These are phyloP conservation scores for Pangasius djambal DNA, from an alignment of 2,797 vertebrate species.

Conservation along the genomic window DNA sequence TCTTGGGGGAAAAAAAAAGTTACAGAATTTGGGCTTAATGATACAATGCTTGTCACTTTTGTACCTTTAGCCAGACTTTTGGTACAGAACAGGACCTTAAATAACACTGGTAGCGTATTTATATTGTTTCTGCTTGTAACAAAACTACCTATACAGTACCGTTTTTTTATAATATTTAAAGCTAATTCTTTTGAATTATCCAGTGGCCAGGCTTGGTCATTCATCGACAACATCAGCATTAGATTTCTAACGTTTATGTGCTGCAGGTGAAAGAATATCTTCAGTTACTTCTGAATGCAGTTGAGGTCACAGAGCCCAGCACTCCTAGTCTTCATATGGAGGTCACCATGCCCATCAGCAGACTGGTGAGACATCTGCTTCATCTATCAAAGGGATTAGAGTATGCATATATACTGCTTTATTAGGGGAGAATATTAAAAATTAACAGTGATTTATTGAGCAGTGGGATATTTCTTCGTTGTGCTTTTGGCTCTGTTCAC, in stretches of 20 bases:
- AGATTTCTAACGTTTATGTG: conserved; percentile 2
- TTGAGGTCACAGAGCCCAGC: conserved; percentile 71
- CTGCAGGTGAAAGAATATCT: conserved; percentile 66
- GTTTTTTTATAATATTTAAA: not conserved
- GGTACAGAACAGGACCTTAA: not conserved
- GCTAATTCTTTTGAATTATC: not conserved
- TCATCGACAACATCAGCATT: not conserved
- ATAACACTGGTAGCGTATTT: not conserved
- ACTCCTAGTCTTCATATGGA: conserved; percentile 70
- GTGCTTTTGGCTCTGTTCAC: not conserved
- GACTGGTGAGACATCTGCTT: conserved; percentile 67
- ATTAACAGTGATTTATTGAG: not conserved
- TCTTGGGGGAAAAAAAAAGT: too few species aligned
- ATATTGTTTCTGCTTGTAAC: not conserved
- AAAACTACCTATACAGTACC: not conserved
- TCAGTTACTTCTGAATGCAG: conserved; percentile 67
- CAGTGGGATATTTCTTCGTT: not conserved
- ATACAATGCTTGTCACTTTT: not conserved
- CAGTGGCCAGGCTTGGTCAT: not conserved
- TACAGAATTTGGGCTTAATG: not conserved
- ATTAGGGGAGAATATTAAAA: not conserved
- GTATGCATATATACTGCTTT: conserved; percentile 3
- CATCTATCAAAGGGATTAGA: conserved; percentile 1
- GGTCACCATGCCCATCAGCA: conserved; percentile 68
- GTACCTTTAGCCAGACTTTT: not conserved